These are phyloP conservation scores for Centrocercus urophasianus DNA, from an alignment of 2,113 vertebrate genomes.

Conservation along the genomic window DNA sequence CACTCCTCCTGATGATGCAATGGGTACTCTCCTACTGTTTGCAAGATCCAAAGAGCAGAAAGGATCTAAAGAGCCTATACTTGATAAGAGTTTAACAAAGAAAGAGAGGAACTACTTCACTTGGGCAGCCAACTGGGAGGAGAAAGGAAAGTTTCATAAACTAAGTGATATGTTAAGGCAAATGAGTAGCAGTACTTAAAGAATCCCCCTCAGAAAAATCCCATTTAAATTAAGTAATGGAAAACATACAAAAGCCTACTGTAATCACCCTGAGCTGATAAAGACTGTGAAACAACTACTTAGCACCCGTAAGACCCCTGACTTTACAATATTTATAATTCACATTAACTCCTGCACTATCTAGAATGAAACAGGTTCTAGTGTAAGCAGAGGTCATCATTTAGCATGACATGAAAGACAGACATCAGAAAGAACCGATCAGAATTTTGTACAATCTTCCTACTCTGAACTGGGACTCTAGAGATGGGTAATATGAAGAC, in stretches of 20 bases:
- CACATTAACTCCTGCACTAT: background rate
- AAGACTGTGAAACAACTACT: background rate
- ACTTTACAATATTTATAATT: background rate
- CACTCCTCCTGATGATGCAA: background rate
- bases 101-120: background rate
- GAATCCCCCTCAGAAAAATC: background rate
- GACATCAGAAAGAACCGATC: background rate
- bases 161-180: background rate
- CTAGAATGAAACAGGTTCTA: background rate
- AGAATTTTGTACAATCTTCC: background rate
- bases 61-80: background rate
- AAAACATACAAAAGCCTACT: background rate
- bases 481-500: background rate
- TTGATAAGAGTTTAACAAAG: background rate
- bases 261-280: background rate
- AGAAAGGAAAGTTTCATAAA: background rate
- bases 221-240: background rate
- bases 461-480: background rate
- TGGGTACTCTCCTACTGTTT: background rate
- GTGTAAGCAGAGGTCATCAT: fast-evolving
- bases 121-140: background rate
- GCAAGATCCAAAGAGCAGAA: background rate
- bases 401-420: background rate
- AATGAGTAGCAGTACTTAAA: background rate
- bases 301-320: background rate